A percentile compares a stretch with the other conserved stretches of the same genome.
Conservation (phyloP, 2,113 vertebrate genomes). For the Campylomormyrus tamandua region DNA sequence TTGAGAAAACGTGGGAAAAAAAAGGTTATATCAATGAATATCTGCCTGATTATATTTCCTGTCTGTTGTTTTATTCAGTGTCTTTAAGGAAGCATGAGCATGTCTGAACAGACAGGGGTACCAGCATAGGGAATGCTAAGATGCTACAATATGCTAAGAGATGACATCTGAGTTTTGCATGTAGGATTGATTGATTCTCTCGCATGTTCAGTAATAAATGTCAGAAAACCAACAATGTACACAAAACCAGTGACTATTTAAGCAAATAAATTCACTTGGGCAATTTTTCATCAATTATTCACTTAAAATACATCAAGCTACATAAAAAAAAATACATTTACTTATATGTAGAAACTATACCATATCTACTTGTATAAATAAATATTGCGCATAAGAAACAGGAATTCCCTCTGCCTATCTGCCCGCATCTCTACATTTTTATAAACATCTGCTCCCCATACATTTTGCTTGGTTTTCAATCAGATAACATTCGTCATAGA, state of each 20-base stretch:
- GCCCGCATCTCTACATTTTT: neutral
- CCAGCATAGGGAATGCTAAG: no score
- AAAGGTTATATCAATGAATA: slow-evolving; percentile 32
- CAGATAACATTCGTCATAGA: neutral
- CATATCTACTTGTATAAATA: neutral
- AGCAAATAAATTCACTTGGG: neutral
- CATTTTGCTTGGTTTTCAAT: neutral
- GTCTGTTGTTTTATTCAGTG: slow-evolving; percentile 39
- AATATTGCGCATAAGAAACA: neutral
- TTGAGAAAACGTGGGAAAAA: slow-evolving; percentile 17
- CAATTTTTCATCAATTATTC: neutral
- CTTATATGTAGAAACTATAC: neutral
- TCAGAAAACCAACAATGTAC: neutral
- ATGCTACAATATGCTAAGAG: neutral
- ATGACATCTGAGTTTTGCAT: neutral
- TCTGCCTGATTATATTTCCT: slow-evolving; percentile 41
- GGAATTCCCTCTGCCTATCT: no score
- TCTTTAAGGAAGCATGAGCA: neutral
- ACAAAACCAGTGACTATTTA: neutral
- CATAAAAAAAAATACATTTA: neutral
- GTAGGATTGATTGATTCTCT: neutral
- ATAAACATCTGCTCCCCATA: neutral
- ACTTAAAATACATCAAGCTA: neutral
- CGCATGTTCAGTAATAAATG: neutral
- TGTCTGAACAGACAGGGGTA: neutral